These are phyloP conservation scores for Monodelphis domestica DNA, from an alignment of 2,797 vertebrate species.

Conservation along the genomic window DNA sequence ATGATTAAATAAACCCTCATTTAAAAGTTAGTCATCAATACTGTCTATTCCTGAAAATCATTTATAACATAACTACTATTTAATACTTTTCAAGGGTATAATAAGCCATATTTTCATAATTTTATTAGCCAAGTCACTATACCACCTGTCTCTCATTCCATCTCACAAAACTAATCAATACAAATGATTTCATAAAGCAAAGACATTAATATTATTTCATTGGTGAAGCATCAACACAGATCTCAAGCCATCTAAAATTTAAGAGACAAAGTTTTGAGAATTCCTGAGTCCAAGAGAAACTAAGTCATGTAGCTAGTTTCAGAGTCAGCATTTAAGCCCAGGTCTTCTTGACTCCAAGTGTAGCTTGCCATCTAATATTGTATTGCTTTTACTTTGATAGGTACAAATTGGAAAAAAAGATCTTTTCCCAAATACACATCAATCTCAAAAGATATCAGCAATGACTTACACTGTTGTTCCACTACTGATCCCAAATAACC, in stretches of 20 bases:
- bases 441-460: too few relatives aligned
- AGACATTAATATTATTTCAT: neutral
- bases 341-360: neutral
- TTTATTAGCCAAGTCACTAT: neutral
- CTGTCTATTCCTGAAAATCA: neutral
- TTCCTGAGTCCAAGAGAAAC: neutral
- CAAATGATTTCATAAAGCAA: neutral
- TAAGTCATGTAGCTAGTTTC: neutral
- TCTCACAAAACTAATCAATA: conserved; percentile 7
- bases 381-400: neutral
- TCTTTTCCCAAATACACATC: conserved; percentile 21
- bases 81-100: neutral
- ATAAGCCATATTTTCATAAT: neutral
- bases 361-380: neutral
- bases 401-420: neutral
- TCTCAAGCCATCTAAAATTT: neutral
- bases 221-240: neutral
- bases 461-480: too few relatives aligned
- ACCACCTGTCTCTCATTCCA: neutral
- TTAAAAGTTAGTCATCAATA: conserved; percentile 31
- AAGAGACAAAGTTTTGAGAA: neutral
- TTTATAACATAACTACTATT: neutral
- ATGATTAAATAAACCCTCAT: neutral
- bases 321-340: neutral
- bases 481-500: too few relatives aligned